These are phyloP conservation scores for Anabacerthia variegaticeps DNA, from an alignment of 2,797 vertebrate species.

Conservation along the genomic window DNA sequence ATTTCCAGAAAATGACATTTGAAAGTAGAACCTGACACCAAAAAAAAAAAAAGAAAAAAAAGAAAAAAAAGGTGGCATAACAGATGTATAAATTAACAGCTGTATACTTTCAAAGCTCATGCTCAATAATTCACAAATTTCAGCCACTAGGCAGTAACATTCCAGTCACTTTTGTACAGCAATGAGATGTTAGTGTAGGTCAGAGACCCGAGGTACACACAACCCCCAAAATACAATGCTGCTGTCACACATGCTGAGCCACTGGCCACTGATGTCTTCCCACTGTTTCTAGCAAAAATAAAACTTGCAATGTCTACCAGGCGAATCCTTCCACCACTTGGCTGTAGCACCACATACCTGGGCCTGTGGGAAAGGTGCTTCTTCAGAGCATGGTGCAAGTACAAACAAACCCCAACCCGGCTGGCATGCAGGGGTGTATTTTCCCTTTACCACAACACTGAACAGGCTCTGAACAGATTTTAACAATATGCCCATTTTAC, in stretches of 20 bases:
- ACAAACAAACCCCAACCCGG: not conserved
- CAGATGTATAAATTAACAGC: not conserved
- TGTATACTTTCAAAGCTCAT: not conserved
- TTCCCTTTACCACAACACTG: not conserved
- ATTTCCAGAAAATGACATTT: not conserved
- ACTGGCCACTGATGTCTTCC: not conserved
- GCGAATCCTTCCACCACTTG: not conserved
- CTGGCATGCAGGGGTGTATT: fast-evolving
- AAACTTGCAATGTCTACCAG: not conserved
- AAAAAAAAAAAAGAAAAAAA: not conserved
- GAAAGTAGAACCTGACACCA: not conserved
- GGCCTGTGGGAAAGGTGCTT: not conserved
- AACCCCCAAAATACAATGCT: not conserved
- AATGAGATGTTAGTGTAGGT: fast-evolving
- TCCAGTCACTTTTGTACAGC: not conserved
- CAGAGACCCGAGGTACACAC: not conserved
- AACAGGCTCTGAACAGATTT: not conserved
- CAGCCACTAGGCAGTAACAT: not conserved
- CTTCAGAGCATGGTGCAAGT: not conserved
- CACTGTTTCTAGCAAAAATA: not conserved
- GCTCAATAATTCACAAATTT: not conserved
- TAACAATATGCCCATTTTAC: not conserved
- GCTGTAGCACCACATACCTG: not conserved
- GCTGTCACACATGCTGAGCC: not conserved
- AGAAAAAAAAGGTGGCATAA: not conserved